Base-by-base conservation (phyloP, 2,113 vertebrate species). In the Isichthys henryi region DNA sequence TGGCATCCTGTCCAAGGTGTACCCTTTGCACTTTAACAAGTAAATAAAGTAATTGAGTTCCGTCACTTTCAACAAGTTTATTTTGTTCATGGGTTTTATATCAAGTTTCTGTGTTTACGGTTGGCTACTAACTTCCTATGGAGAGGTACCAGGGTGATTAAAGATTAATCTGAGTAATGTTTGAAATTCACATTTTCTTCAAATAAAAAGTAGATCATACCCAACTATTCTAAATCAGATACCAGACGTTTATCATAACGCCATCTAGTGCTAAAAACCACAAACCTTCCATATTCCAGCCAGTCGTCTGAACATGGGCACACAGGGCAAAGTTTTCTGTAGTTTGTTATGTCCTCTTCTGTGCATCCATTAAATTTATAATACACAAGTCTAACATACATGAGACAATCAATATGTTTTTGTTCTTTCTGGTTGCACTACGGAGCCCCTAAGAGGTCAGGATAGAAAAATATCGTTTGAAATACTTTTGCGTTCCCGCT, bases 251-350 rank as follows among this genome's bases (percentile, higher is more conserved):
- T 58, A 56, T 53, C 89, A 31, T 88, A 93, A 86, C 94, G 94
- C 92, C 95, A 94, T 91, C 94, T 89, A 94, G 93, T 94, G 95
- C 89, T 91, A 23, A 58, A 52, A 48, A 43, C 31, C 50, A 48
- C 10, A 23, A 17, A 19, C 31, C 74, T 80, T 80, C 74, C 31
- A 43, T 17, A 80, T 80, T 80, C 15, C 74, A 80, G 31, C 6
- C 31, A 80, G 17, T 80, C 5, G 31, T 43, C 5, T 77, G 74
- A 43, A 80, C 13, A 5, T 80, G 74, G 15, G 74, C 6, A 80
- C 17, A 19, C 35, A 77, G 6, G 23, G 9, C 70, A 23, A 74
- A 31, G 70, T 74, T 35, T 27, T 7, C 58, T 66, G 58, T 2
- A 66, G 58, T 15, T 35, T 35, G 31, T 74, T 17, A 74, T 35